Conservation (phyloP, 1,140 invertebrate species). For the Oreohelix idahoensis region DNA sequence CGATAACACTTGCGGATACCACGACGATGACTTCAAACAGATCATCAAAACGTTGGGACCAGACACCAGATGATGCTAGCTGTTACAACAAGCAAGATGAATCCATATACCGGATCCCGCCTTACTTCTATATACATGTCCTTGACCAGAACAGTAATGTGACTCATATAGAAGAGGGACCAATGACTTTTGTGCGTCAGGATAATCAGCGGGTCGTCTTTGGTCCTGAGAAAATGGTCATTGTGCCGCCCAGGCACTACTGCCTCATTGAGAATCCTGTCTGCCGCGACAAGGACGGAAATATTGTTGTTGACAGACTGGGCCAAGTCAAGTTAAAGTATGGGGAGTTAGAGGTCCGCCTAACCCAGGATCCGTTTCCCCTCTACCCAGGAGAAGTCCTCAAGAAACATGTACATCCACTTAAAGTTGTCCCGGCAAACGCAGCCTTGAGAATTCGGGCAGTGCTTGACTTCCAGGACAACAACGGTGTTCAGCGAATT, state of each 20-base stretch:
- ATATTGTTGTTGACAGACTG: constrained; percentile 58
- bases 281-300: constrained; percentile 57
- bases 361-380: constrained; percentile 74
- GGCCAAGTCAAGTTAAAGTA: constrained; percentile 69
- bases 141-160: constrained; percentile 74
- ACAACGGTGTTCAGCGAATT: constrained; percentile 53
- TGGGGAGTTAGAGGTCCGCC: constrained; percentile 72
- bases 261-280: constrained; percentile 73
- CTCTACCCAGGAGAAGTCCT: constrained; percentile 73
- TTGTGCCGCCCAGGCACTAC: constrained; percentile 73
- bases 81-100: not conserved
- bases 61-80: no score
- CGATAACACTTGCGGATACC: no score
- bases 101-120: constrained; percentile 66
- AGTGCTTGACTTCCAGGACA: constrained; percentile 69
- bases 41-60: no score
- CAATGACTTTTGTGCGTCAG: constrained; percentile 73
- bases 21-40: no score
- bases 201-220: constrained; percentile 72
- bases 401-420: constrained; percentile 53
- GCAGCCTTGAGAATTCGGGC: constrained; percentile 69
- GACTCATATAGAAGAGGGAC: constrained; percentile 71
- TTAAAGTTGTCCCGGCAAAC: constrained; percentile 69
- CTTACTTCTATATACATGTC: constrained; percentile 73
- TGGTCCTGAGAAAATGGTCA: constrained; percentile 70